Evolutionary conservation across 2,797 vertebrate genomes (phyloP).

Genomic region (Eleutherodactylus coqui): DNA sequence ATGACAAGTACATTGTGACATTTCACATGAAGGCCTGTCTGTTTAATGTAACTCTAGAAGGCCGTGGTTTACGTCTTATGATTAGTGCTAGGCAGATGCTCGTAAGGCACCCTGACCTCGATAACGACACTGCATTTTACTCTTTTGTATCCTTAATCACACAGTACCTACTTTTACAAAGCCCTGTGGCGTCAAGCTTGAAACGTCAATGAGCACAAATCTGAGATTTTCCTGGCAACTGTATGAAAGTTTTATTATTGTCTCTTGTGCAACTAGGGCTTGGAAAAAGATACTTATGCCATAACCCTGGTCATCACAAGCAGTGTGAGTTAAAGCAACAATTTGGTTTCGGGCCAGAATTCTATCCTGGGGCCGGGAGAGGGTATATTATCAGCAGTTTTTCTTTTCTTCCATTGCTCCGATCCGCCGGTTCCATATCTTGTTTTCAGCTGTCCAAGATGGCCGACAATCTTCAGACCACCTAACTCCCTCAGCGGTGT

Average conservation of each 20-base stretch:
- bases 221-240: background rate
- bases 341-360: no score
- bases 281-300: background rate
- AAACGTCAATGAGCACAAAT: conserved; percentile 46
- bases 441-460: no score
- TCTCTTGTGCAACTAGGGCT: background rate
- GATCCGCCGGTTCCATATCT: no score
- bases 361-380: no score
- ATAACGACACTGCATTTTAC: background rate
- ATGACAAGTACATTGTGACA: background rate
- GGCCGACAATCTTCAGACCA: no score
- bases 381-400: no score
- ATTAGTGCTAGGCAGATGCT: background rate
- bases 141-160: background rate
- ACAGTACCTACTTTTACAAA: conserved; percentile 13
- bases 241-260: conserved; percentile 4
- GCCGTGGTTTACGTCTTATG: background rate
- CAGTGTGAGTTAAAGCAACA: no score
- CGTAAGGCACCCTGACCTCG: conserved; percentile 4
- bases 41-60: background rate
- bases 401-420: no score
- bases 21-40: background rate
- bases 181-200: conserved; percentile 1
- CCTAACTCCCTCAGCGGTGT: no score
- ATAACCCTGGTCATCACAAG: background rate